Conservation (phyloP, 2,113 vertebrate genomes). For the Ammodytes dubius region DNA sequence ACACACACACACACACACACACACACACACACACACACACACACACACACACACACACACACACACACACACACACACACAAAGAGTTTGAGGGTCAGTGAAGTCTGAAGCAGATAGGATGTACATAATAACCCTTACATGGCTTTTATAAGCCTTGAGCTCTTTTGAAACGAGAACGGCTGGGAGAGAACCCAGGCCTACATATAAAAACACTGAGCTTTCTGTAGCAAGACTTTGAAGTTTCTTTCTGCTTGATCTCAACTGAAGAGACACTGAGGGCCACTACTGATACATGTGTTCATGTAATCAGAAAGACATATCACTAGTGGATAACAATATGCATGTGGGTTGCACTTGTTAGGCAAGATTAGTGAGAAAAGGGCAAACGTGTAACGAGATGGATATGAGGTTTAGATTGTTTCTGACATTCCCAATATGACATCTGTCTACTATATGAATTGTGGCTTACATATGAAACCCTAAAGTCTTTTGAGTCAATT, state of each 20-base stretch:
- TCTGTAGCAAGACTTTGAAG: slow-evolving; percentile 75
- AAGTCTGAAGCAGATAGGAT: slow-evolving; percentile 73
- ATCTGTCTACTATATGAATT: neutral
- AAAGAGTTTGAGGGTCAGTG: slow-evolving; percentile 62
- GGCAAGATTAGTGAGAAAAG: neutral
- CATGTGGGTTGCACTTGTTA: neutral
- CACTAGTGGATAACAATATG: neutral
- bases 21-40: slow-evolving; percentile 29
- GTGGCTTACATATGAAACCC: neutral
- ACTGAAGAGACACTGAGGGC: slow-evolving; percentile 41
- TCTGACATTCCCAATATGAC: neutral
- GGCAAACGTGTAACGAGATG: neutral
- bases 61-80: slow-evolving; percentile 38
- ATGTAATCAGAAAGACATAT: neutral
- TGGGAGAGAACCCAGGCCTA: slow-evolving; percentile 72
- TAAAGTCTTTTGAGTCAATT: neutral
- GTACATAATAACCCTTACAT: slow-evolving; percentile 77
- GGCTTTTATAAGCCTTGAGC: slow-evolving; percentile 78
- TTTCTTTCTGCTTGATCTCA: slow-evolving; percentile 65
- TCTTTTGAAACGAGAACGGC: slow-evolving; percentile 67
- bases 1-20: too few relatives aligned
- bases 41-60: slow-evolving; percentile 44
- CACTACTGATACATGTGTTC: neutral
- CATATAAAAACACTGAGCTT: slow-evolving; percentile 79
- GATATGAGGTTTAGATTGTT: neutral